Evolutionary conservation across 1,140 invertebrate species (phyloP), one percentile per base, ranked within the genome.

Genomic region (Caenorhabditis tropicalis): DNA sequence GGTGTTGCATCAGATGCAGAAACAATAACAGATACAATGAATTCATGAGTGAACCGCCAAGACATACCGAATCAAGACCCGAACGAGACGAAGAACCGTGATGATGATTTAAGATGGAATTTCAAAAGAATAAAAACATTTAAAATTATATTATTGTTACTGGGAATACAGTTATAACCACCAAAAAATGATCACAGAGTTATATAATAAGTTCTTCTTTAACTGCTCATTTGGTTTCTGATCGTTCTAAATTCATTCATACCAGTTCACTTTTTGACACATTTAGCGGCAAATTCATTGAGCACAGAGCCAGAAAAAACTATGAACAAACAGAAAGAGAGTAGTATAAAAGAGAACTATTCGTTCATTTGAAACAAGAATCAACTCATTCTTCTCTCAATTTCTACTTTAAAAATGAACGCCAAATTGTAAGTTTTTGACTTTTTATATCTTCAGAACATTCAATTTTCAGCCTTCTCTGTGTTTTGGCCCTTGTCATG

Each of bases 391-490:
- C 15, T 33, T 36, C 58, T 36, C 2, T 0, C 15, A 33, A 0
- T 43, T 43, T 43, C 39, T 43, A 43, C 39, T 43, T 43, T 6
- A 33, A 65, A 65, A 65, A 65, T 65, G 58, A 65, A 65, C 58
- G 29, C 29, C 31, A 65, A 65, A 36, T 65, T 65, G 58, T 65
- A 19, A 65, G 58, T 65, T 36, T 65, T 4, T 16, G 15, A 58
- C n/a, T n/a, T n/a, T n/a, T n/a, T n/a, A n/a, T n/a, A n/a, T n/a
- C n/a, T n/a, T n/a, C n/a, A n/a, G n/a, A n/a, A n/a, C n/a, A n/a
- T n/a, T n/a, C n/a, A n/a, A n/a, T 27, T 56, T 56, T 5, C 58
- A 65, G 58, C 58, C 58, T 65, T 65, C 58, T 65, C 31, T 65
- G 58, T 65, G 58, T 65, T 21, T 10, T 65, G 10, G 58, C 29